These are phyloP conservation scores for Urocynchramus pylzowi DNA, from an alignment of 2,113 vertebrate genomes.

Conservation along the genomic window DNA sequence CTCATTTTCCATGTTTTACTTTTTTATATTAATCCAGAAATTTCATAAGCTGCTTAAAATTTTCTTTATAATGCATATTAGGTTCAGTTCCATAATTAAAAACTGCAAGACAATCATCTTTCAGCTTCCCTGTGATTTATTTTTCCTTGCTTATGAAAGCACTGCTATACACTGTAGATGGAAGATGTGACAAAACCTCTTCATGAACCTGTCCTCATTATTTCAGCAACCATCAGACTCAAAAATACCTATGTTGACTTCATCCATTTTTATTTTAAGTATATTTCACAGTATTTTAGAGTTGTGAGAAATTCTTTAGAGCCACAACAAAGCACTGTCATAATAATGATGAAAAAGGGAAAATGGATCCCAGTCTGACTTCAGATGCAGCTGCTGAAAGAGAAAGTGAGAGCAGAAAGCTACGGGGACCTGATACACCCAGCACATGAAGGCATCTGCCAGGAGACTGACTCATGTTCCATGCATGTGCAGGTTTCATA, in stretches of 20 bases:
- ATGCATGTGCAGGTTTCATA: neutral
- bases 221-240: neutral
- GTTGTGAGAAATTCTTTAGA: neutral
- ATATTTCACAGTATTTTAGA: neutral
- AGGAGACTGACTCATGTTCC: neutral
- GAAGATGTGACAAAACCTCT: neutral
- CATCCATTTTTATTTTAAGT: neutral
- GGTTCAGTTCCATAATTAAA: neutral
- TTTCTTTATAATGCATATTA: neutral
- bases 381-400: neutral
- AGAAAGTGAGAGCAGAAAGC: neutral
- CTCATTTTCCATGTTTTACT: neutral
- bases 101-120: neutral
- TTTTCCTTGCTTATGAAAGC: neutral
- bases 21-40: neutral
- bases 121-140: neutral
- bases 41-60: neutral
- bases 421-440: neutral
- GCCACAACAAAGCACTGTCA: neutral
- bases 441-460: neutral
- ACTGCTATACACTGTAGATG: neutral
- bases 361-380: neutral
- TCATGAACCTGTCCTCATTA: neutral
- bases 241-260: neutral
- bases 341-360: neutral